Evolutionary conservation across 2,797 vertebrate genomes (phyloP).

Genomic region (Tenualosa thibaudeaui): DNA sequence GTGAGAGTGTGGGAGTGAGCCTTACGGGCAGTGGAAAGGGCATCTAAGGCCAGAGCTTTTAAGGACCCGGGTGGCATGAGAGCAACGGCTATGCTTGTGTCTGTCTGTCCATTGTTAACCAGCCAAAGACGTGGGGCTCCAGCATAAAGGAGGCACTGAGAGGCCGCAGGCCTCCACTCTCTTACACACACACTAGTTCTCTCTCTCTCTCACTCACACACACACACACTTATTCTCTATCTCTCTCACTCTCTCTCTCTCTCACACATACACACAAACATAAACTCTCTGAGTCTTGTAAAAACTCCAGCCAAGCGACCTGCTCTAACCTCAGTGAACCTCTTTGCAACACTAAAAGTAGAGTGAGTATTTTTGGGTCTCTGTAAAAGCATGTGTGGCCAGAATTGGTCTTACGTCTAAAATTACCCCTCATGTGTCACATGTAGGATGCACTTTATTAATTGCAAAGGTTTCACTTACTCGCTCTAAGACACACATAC

Average conservation of each 20-base stretch:
- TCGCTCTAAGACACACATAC: neutral
- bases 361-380: constrained; percentile 4
- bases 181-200: constrained; percentile 38
- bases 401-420: neutral
- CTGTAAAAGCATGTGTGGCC: neutral
- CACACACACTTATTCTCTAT: neutral
- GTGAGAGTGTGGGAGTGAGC: neutral
- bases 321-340: constrained; percentile 18
- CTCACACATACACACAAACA: neutral
- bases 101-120: constrained; percentile 63
- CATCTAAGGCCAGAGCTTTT: constrained; percentile 50
- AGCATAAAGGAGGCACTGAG: constrained; percentile 71
- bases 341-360: constrained; percentile 25
- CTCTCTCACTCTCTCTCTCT: neutral
- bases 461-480: neutral
- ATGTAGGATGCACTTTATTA: neutral
- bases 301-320: constrained; percentile 23
- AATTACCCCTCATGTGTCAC: neutral
- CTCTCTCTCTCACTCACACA: constrained; percentile 43
- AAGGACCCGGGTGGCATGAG: constrained; percentile 39
- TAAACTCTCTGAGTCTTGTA: neutral
- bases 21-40: neutral
- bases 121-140: constrained; percentile 66
- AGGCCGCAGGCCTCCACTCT: constrained; percentile 50
- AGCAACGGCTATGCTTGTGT: constrained; percentile 68